These are phyloP conservation scores for Mus caroli DNA, from an alignment of 2,797 vertebrate species.

Conservation along the genomic window DNA sequence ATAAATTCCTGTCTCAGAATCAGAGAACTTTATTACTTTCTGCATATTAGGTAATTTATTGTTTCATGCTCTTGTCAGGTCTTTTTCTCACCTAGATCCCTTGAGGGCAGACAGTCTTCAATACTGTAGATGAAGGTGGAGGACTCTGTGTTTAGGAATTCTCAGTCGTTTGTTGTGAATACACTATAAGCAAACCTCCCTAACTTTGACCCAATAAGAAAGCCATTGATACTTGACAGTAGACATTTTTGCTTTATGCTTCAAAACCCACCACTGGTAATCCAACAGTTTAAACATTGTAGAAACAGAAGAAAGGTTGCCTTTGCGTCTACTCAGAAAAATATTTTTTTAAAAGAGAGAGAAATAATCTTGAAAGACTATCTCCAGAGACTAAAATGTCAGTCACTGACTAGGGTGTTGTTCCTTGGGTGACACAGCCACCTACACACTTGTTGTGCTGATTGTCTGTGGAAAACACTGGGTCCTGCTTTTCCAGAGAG, in stretches of 20 bases:
- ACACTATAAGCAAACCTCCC: not conserved
- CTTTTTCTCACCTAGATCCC: not conserved
- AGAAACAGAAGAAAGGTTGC: not conserved
- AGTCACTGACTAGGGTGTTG: not conserved
- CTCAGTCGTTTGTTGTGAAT: not conserved
- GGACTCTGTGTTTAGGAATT: not conserved
- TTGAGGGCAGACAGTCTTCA: not conserved
- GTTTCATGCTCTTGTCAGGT: not conserved
- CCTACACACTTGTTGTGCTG: not conserved
- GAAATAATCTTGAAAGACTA: not conserved
- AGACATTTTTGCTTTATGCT: constrained; percentile 18
- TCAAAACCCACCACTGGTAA: not conserved
- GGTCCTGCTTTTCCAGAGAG: not conserved
- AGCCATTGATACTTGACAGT: not conserved
- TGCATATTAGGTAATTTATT: not conserved
- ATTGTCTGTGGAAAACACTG: not conserved
- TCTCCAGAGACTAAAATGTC: not conserved
- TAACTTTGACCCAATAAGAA: not conserved
- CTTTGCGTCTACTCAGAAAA: not conserved
- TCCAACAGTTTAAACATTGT: not conserved
- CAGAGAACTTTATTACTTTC: not conserved
- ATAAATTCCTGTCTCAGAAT: not conserved
- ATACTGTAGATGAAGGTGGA: not conserved
- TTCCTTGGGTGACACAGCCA: not conserved
- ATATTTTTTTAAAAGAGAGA: not conserved